phyloP scores from a whole-genome alignment of 2,797 vertebrate genomes.

The Spinus pinus region DNA sequence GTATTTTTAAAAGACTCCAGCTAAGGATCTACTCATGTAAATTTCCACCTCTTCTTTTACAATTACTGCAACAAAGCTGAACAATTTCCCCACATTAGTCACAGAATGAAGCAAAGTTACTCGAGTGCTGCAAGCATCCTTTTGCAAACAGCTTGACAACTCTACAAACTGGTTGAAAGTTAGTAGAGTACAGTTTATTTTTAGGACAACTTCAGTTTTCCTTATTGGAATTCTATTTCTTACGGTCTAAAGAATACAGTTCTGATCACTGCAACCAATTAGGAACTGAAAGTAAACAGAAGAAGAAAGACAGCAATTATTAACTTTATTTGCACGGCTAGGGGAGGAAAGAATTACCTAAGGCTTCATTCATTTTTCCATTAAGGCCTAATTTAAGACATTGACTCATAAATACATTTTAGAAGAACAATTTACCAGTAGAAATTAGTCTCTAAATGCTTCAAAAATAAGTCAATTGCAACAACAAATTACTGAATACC shows the following conservation, averaged over 20 bases:
- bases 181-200: slow-evolving; percentile 20
- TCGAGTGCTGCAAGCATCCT: background rate
- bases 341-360: slow-evolving; percentile 51
- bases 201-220: slow-evolving; percentile 10
- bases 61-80: background rate
- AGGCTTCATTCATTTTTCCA: slow-evolving; percentile 42
- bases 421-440: slow-evolving; percentile 7
- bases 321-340: slow-evolving; percentile 8
- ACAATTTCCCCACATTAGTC: background rate
- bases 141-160: background rate
- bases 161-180: background rate
- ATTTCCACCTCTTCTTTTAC: background rate
- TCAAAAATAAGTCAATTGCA: background rate
- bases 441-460: background rate
- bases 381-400: slow-evolving; percentile 43
- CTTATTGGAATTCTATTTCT: slow-evolving; percentile 30
- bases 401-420: slow-evolving; percentile 18
- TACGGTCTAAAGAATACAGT: slow-evolving; percentile 19
- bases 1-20: background rate
- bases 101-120: background rate
- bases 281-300: slow-evolving; percentile 23
- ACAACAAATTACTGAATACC: background rate
- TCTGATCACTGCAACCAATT: slow-evolving; percentile 42
- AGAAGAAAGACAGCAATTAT: slow-evolving; percentile 1
- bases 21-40: background rate